Evolutionary conservation across 2,797 vertebrate species (phyloP).

Genomic region (Catharus ustulatus): DNA sequence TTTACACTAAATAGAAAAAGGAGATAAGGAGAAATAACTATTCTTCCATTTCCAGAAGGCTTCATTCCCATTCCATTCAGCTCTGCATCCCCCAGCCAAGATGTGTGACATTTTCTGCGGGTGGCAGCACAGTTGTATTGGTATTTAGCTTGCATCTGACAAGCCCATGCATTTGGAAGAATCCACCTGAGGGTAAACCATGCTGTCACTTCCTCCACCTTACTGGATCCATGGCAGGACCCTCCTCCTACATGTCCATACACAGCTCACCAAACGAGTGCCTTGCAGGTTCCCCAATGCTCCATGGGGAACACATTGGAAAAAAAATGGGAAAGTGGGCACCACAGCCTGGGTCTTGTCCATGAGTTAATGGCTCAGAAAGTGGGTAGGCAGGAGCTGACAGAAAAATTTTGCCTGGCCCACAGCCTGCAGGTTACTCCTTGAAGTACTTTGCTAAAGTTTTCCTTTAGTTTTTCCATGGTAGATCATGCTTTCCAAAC

Average conservation of each 20-base stretch:
- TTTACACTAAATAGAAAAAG: neutral
- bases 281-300: neutral
- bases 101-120: rapidly evolving
- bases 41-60: neutral
- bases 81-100: neutral
- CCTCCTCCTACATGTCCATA: rapidly evolving
- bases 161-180: neutral
- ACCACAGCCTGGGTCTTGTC: neutral
- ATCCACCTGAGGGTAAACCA: neutral
- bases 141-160: neutral
- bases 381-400: neutral
- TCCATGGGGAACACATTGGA: neutral
- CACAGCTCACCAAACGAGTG: neutral
- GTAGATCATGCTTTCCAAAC: neutral
- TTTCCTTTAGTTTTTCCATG: neutral
- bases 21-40: neutral
- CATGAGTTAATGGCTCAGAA: neutral
- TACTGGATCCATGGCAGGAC: rapidly evolving
- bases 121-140: neutral
- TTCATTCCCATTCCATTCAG: neutral
- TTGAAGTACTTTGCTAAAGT: neutral
- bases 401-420: neutral
- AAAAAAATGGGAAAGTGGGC: neutral
- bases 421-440: neutral
- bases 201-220: neutral